Evolutionary conservation across 2,113 vertebrate genomes (phyloP), one percentile per base, ranked within the genome.

Genomic region (Sorex araneus): DNA sequence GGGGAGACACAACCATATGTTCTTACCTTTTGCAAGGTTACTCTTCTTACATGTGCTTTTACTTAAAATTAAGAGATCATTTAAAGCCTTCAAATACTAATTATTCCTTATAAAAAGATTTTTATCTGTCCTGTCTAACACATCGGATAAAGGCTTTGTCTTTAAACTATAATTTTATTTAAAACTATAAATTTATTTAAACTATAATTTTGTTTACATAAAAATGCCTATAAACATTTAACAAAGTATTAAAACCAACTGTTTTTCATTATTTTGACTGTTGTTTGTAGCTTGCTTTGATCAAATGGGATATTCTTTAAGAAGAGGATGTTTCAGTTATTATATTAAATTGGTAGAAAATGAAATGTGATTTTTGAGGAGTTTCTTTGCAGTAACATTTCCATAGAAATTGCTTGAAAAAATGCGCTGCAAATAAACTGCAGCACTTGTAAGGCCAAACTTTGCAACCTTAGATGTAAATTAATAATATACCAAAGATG

Each of bases 401-500:
- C 32, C n/a, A 86, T 18, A 36, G 50, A 87, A 67, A 88, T 77
- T 91, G 87, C 77, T 69, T 91, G 23, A 43, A 93, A 95, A 71
- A 84, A 4, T 70, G 64, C 60, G 23, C 27, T 94, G 30, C 11
- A 86, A 94, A 90, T 87, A 91, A 91, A 47, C 1, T 47, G n/a
- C 13, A 92, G 89, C 23, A 34, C 10, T 91, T 94, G 15, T 47
- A 85, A 88, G 28, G 9, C 8, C 63, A 21, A 92, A 70, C 13
- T 78, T 16, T 82, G 43, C 6, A 78, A 83, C 0, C 16, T 79
- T 77, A 93, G 11, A 84, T 94, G 63, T 75, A 94, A 92, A 82
- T 76, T 79, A 76, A 74, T 32, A 84, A 91, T 90, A 71, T 82
- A 83, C 6, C 87, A 91, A 96, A 82, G 60, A 87, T 95, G 32